Evolutionary conservation across 2,113 vertebrate genomes (phyloP).

Genomic region (Hucho hucho): DNA sequence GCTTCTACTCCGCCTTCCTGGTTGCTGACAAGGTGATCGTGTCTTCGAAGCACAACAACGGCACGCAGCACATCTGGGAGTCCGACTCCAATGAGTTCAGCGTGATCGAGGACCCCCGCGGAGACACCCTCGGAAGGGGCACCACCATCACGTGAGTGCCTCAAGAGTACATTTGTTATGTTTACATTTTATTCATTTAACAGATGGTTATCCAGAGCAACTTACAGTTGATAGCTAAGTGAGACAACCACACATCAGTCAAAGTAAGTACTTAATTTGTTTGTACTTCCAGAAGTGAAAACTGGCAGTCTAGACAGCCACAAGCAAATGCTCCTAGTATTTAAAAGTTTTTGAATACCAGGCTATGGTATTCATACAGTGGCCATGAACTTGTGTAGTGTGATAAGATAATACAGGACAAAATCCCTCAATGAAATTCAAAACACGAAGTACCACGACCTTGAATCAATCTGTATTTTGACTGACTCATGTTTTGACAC

Average conservation of each 20-base stretch:
- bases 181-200: background rate
- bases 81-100: constrained; percentile 96
- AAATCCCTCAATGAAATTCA: too few species aligned
- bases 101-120: constrained; percentile 91
- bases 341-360: background rate
- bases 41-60: constrained; percentile 96
- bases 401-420: too few species aligned
- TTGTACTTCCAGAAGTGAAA: too few species aligned
- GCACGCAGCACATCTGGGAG: constrained; percentile 97
- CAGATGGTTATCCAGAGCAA: background rate
- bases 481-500: background rate
- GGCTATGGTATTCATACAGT: too few species aligned
- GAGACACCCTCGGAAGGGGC: constrained; percentile 91
- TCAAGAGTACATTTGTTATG: background rate
- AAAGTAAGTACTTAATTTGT: too few species aligned
- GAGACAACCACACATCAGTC: too few species aligned
- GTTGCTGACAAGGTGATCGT: constrained; percentile 97
- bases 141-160: constrained; percentile 91
- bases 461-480: too few species aligned
- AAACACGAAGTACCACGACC: too few species aligned
- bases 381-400: too few species aligned
- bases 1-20: constrained; percentile 98
- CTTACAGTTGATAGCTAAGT: background rate
- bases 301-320: too few species aligned
- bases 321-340: too few species aligned